Percentiles rank a stretch among this genome's conserved stretches.
Evolutionary conservation across 2,113 vertebrate genomes (phyloP).

Genomic region (Albula goreensis): DNA sequence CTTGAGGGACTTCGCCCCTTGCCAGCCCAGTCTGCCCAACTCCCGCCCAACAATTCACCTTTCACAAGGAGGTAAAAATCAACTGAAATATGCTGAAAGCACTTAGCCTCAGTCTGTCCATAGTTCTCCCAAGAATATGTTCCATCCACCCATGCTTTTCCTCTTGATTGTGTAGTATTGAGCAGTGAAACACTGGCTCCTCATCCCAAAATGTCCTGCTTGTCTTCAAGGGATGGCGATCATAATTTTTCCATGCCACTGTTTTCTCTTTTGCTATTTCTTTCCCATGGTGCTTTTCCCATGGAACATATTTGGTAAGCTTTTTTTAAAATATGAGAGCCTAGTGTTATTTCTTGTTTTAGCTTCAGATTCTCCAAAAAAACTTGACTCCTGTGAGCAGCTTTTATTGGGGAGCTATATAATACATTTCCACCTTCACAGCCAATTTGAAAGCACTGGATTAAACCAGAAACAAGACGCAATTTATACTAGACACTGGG

Average conservation of each 20-base stretch:
- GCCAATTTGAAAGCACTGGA: neutral
- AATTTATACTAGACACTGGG: no score
- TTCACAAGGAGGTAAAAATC: neutral
- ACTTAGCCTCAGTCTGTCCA: neutral
- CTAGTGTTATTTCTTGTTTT: neutral
- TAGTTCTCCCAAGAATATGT: slow-evolving; percentile 1
- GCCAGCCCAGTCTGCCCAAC: neutral
- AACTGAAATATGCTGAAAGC: neutral
- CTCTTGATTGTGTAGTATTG: slow-evolving; percentile 22
- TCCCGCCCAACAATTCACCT: neutral
- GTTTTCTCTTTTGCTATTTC: slow-evolving; percentile 54
- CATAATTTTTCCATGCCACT: slow-evolving; percentile 54
- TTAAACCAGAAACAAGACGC: neutral
- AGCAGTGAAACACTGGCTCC: slow-evolving; percentile 45
- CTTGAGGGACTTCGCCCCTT: neutral
- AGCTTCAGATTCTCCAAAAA: neutral
- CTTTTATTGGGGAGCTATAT: neutral
- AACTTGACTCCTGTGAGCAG: neutral
- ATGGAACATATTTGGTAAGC: slow-evolving; percentile 51
- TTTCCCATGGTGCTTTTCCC: slow-evolving; percentile 58
- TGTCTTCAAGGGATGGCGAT: slow-evolving; percentile 52
- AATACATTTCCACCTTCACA: neutral
- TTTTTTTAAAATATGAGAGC: neutral
- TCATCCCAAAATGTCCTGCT: slow-evolving; percentile 54
- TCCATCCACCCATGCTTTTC: neutral